A percentile compares a stretch with the other conserved stretches of the same genome.
phyloP scores from a whole-genome alignment of 2,113 vertebrate genomes.

The Saguinus midas region DNA sequence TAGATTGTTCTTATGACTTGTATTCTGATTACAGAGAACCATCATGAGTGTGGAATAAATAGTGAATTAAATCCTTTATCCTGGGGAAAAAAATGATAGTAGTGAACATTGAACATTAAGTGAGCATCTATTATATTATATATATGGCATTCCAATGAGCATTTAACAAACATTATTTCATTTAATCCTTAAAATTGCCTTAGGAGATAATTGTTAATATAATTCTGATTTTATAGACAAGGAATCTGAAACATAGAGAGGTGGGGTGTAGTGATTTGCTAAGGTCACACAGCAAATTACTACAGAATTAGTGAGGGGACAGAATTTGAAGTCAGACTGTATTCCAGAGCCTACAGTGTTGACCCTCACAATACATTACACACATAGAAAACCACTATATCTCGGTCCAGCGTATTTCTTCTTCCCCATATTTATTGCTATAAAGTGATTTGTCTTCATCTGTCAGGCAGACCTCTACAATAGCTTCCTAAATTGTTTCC shows the following conservation, averaged over 20 bases:
- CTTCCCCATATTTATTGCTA: not conserved
- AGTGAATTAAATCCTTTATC: conserved; percentile 86
- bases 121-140: not conserved
- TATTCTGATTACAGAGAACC: conserved; percentile 84
- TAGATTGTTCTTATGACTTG: conserved; percentile 86
- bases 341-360: not conserved
- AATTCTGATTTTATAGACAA: not conserved
- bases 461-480: not conserved
- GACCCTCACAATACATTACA: not conserved
- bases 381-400: not conserved
- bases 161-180: not conserved
- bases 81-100: conserved; percentile 22
- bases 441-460: not conserved
- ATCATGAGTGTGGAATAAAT: conserved; percentile 87
- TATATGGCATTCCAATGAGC: not conserved
- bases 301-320: not conserved
- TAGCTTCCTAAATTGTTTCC: not conserved
- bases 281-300: not conserved
- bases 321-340: not conserved
- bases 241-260: not conserved
- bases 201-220: not conserved
- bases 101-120: not conserved
- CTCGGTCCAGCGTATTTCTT: no score
- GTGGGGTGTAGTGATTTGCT: not conserved
- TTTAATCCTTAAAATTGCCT: not conserved